Base-by-base conservation (phyloP, 2,888 invertebrate genomes). In the Horisme vitalbata region DNA sequence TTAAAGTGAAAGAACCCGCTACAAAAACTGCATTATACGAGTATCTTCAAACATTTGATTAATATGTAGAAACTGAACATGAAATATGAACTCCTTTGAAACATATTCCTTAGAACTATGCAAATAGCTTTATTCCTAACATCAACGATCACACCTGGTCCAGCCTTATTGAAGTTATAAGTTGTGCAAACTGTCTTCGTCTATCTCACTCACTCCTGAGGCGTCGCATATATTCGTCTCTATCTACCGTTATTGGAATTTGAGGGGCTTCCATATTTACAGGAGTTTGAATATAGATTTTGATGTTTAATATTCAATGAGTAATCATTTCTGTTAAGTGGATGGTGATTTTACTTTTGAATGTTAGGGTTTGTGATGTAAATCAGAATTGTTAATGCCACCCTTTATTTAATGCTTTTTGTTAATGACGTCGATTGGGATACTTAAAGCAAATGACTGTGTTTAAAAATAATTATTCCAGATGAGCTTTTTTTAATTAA, bases 121-220 rank as follows among this genome's bases (percentile, higher is more conserved):
- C 83, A 87, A 85, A 88, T 88, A 72, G 68, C 75, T 80, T 67
- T 71, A 79, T 80, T 69, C 71, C 59, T 57, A 60, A 60, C 74
- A 70, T 61, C 73, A 71, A 64, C 72, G 78, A 77, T 73, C 81
- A 73, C 88, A 88, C 87, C 89, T 88, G 88, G 76, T 63, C 76
- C 76, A 61, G 61, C 74, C 75, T 85, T 88, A 88, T 88, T 89
- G 87, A 79, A 82, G 83, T 85, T 88, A 85, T 88, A 89, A 88
- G 83, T 88, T 88, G 78, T 76, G 79, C 84, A 79, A 84, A 86
- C 79, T 82, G 76, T 67, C 69, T 60, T 64, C 58, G 60, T 55
- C 61, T 50, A 47, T 62, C 63, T 59, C 62, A 36, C 54, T 58
- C 65, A 61, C 70, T 74, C 50, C 65, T 68, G 68, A 73, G 68